Base-by-base conservation (phyloP, 2,797 vertebrate genomes). In the Xenops minutus region DNA sequence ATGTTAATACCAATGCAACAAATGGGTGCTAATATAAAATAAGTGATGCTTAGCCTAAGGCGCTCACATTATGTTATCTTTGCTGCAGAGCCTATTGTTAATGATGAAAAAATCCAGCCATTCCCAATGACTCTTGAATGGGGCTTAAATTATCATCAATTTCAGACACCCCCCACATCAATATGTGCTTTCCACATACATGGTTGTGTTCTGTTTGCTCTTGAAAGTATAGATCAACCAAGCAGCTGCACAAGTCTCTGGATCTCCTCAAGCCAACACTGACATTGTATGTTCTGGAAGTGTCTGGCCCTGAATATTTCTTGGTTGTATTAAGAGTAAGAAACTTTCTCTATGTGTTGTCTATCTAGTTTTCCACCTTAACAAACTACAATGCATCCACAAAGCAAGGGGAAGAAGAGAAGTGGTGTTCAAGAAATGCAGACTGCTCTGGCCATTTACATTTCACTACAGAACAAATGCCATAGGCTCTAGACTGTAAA, bases 151-250 rank as follows among this genome's bases (percentile, higher is more conserved):
- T n/a, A 44, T 43, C 41, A 39, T 6, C 8, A 32, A 0, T 75
- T 92, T 72, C 59, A 52, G 26, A 68, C 34, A 44, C 1, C 0
- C 2, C 7, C 4, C 14, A 19, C 6, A 10, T 3, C 29, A 32
- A 2, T 16, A 52, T 12, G 6, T 43, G 15, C 43, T 46, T 81
- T 77, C 27, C 41, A 77, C 17, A 24, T 16, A 5, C 3, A 54
- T 1, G 4, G 23, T 4, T 74, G 32, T 48, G 32, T 64, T 72
- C 36, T 80, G 7, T 63, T 85, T 30, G 13, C 32, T 79, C 36
- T 54, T 34, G 32, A 29, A 85, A 85, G 52, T 8, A 55, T 29
- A 69, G 32, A 29, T 48, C 39, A 86, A 32, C 14, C 46, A 79
- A 58, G 27, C 6, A 59, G 48, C 43, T 73, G 43, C 46, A 59